Evolutionary conservation across 2,888 invertebrate species (phyloP), one percentile per base, ranked within the genome.

Genomic region (Chymomyza amoena): DNA sequence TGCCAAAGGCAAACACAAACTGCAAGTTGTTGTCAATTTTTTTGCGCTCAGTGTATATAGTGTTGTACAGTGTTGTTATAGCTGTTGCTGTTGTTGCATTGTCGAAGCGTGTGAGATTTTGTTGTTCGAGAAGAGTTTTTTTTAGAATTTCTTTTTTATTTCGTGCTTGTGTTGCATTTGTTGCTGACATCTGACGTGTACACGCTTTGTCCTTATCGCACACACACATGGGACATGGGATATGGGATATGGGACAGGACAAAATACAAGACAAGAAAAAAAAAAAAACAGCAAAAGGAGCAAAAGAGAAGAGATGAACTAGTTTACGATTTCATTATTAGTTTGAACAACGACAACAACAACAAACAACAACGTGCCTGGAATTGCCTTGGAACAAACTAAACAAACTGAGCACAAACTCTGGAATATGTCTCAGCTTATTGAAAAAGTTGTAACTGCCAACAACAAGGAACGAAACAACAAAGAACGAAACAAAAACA

Each of bases 241-340:
- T 4, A 45, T 45, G 39, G 10, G 13, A 45, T 13, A 39, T 13
- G 39, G 10, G 57, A 15, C 57, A 16, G n/a, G n/a, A 75, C n/a
- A 65, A 45, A 63, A n/a, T 61, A 72, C 32, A 13, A 66, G 71
- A 39, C 64, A 78, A 56, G 64, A 61, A 67, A 50, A 32, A 32
- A 65, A 10, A 70, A n/a, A n/a, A n/a, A n/a, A n/a, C n/a, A n/a
- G n/a, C n/a, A n/a, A n/a, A 36, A 65, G 20, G 36, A 64, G 36
- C 39, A 51, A 59, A 70, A 60, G 54, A 73, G 73, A 70, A 65
- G 28, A 70, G 84, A 87, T 84, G 83, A 85, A 85, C 83, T 84
- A 84, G 88, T 87, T 84, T 84, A 85, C 83, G 85, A 84, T 87
- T 84, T 84, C 86, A 84, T 84, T 84, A 84, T 84, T 84, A 84